Conservation (phyloP, 1,140 invertebrate genomes). For the Trichonephila clavata region DNA sequence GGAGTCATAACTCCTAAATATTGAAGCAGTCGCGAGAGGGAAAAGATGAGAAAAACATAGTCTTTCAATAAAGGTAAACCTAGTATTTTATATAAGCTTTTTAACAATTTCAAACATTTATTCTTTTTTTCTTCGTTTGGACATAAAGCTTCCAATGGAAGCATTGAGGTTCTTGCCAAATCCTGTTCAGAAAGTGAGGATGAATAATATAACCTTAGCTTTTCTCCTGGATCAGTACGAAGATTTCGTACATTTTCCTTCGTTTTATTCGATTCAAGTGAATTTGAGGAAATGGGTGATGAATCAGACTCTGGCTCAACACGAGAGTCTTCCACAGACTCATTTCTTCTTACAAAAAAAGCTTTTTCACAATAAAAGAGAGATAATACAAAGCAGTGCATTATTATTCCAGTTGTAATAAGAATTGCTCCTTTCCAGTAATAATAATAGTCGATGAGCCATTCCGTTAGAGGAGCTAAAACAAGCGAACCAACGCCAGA, state of each 20-base stretch:
- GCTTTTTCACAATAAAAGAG: conserved; percentile 87
- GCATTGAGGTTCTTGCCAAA: too few relatives aligned
- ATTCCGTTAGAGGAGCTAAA: conserved; percentile 88
- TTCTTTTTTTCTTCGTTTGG: background rate
- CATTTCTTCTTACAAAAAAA: background rate
- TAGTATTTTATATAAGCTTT: background rate
- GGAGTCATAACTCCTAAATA: conserved; percentile 80
- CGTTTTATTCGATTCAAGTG: background rate
- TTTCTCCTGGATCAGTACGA: background rate
- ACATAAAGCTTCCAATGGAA: background rate
- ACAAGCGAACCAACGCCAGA: conserved; percentile 93
- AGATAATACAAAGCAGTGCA: conserved; percentile 92
- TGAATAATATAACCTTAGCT: background rate
- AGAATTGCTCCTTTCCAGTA: conserved; percentile 85
- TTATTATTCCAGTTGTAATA: conserved; percentile 89
- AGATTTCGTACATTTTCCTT: too few relatives aligned
- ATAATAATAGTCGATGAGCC: conserved; percentile 82
- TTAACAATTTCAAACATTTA: background rate
- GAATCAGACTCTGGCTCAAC: background rate
- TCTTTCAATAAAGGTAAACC: background rate
- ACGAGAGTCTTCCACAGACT: background rate
- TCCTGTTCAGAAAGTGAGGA: background rate
- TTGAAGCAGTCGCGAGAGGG: background rate
- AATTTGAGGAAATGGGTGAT: background rate
- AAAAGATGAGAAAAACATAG: background rate